Percentiles rank a stretch among this genome's conserved stretches.
Evolutionary conservation across 2,113 vertebrate species (phyloP).

Genomic region (Platichthys flesus): DNA sequence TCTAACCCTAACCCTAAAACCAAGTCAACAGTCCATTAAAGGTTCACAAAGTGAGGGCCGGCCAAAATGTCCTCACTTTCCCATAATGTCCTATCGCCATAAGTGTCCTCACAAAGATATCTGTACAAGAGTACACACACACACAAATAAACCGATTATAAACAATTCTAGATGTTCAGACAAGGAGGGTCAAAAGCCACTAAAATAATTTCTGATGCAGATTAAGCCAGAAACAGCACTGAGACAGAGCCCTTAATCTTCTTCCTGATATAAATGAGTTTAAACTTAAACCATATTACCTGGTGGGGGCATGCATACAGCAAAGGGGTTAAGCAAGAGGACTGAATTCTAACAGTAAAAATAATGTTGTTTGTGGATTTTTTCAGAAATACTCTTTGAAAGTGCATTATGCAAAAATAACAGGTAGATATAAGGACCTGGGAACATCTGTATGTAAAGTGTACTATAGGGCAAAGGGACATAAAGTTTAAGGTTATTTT

Average conservation of each 20-base stretch:
- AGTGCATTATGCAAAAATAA: not conserved
- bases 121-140: not conserved
- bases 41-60: too few species aligned
- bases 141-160: slow-evolving; percentile 11
- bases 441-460: not conserved
- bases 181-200: not conserved
- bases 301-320: slow-evolving; percentile 48
- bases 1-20: too few species aligned
- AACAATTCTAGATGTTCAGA: not conserved
- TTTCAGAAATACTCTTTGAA: not conserved
- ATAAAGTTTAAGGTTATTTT: slow-evolving; percentile 10
- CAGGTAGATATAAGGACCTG: not conserved
- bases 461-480: not conserved
- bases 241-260: slow-evolving; percentile 15
- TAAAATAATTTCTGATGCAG: not conserved
- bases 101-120: too few species aligned
- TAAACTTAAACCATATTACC: slow-evolving; percentile 17
- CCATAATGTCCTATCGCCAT: too few species aligned
- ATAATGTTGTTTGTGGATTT: slow-evolving; percentile 9
- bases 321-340: not conserved
- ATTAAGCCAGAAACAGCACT: slow-evolving; percentile 1
- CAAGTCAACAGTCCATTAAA: too few species aligned
- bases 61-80: too few species aligned
- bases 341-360: slow-evolving; percentile 3
- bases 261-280: slow-evolving; percentile 20